Evolutionary conservation across 2,113 vertebrate genomes (phyloP), one percentile per base, ranked within the genome.

Genomic region (Megalops atlanticus): DNA sequence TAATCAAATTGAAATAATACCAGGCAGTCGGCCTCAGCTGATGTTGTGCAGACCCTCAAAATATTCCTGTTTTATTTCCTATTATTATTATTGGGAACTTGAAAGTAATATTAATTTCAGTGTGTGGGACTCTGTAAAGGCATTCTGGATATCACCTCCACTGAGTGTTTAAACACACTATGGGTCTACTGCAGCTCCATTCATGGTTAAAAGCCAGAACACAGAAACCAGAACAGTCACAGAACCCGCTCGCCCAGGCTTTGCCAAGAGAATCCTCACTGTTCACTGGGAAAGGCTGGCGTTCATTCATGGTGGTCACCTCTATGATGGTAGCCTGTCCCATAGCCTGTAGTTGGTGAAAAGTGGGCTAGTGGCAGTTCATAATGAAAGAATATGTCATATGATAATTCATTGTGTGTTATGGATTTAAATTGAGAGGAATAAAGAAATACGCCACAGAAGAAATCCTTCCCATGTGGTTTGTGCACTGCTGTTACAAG

Each of bases 361-460:
- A 11, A 27, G 27, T 27, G 45, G 14, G 35, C 5, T 33, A 18
- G 43, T 33, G 21, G 35, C 21, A 21, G 75, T 2, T 49, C 45
- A 49, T 14, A 77, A 54, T 7, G 4, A 41, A n/a, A 1, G n/a
- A n/a, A n/a, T n/a, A n/a, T n/a, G 12, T n/a, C 27, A 18, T 33
- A 39, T 39, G 35, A 54, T 40, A 45, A 6, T 54, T 2, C 31
- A 33, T 73, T 36, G 12, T 36, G 72, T 45, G 33, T 24, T n/a
- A 35, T 77, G 36, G n/a, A 41, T 79, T 73, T n/a, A 54, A 73
- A 35, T 38, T 40, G 21, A 14, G 10, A 64, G 21, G 40, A 81
- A 33, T 49, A 24, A 33, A 11, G 33, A 70, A 64, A 69, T n/a
- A 47, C 11, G 12, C 3, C 1, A 2, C 40, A 43, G 33, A 35